Evolutionary conservation across 2,113 vertebrate species (phyloP), one percentile per base, ranked within the genome.

Genomic region (Jaculus jaculus): DNA sequence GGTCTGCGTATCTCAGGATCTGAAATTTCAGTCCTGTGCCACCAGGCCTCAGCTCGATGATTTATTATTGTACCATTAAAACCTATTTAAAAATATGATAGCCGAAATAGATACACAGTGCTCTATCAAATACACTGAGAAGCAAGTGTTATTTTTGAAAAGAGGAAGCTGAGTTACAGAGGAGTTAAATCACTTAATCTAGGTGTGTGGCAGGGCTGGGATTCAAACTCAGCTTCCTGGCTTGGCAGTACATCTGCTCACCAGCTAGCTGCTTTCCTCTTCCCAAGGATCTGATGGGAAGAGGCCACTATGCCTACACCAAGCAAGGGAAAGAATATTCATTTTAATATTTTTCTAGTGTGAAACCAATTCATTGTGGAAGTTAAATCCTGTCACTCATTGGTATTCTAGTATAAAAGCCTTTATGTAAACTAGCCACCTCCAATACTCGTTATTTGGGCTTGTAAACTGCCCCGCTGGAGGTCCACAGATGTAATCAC

Each of bases 11-110:
- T 16, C 54, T 54, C 54, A 28, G 47, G 37, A 58, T 23, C 16
- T 72, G 83, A 15, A 7, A 7, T 34, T 71, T 32, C 32, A 2
- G 23, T 21, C 66, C 7, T 68, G 66, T 68, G 28, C 26, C 66
- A 68, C 66, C 28, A 63, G 18, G 18, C 61, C 17, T 7, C 20
- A 23, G 61, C 61, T 79, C 28, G 81, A 12, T 66, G 68, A 87
- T 5, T 84, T 87, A 63, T 28, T 54, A 84, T 8, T 24, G 32
- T 77, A 66, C 7, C 68, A 72, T 17, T 15, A 26, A 89, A 68
- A 71, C 39, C 54, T 90, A 79, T 39, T 37, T 93, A 81, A 93
- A 94, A 80, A 74, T 47, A 87, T 69, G 20, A 80, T 26, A 79
- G 42, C 15, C 92, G 16, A 61, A 90, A 68, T n/a, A n/a, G 63